Conservation (phyloP, 2,113 vertebrate genomes). For the Oryzias javanicus region DNA sequence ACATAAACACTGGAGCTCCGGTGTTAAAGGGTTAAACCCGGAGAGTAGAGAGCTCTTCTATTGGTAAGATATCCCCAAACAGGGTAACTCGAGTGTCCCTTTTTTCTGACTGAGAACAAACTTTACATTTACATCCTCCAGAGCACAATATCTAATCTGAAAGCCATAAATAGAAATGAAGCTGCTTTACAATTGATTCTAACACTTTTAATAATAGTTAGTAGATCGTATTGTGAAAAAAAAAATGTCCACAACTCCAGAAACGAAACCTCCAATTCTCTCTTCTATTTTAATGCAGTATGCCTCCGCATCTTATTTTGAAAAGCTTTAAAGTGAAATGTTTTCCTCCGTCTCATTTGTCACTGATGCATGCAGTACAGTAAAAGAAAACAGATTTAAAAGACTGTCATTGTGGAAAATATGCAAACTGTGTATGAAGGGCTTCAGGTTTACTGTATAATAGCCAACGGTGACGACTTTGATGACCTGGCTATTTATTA, state of each 20-base stretch:
- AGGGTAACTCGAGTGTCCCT: constrained; percentile 4
- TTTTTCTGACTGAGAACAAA: constrained; percentile 8
- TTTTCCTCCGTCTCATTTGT: constrained; percentile 3
- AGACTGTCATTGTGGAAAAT: constrained; percentile 67
- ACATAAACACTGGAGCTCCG: too few relatives aligned
- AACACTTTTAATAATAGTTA: constrained; percentile 8
- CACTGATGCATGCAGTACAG: constrained; percentile 28
- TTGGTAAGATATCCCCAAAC: too few relatives aligned
- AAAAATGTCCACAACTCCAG: neutral
- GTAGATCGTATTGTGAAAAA: neutral
- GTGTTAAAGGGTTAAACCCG: too few relatives aligned
- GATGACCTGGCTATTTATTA: constrained; percentile 51
- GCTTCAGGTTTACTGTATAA: constrained; percentile 69
- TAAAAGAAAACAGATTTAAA: constrained; percentile 55
- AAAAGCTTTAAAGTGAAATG: constrained; percentile 13
- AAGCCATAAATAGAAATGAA: constrained; percentile 54
- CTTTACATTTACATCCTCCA: constrained; percentile 4
- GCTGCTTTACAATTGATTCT: constrained; percentile 25
- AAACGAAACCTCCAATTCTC: constrained; percentile 7
- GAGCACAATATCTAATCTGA: constrained; percentile 24
- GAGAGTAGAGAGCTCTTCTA: too few relatives aligned
- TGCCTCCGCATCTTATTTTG: constrained; percentile 9
- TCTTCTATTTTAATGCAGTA: constrained; percentile 7
- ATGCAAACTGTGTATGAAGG: constrained; percentile 78
- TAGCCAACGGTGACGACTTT: constrained; percentile 60